These are phyloP conservation scores for Lepeophtheirus nordmannii DNA, from an alignment of 2,888 invertebrate species.

Conservation along the genomic window DNA sequence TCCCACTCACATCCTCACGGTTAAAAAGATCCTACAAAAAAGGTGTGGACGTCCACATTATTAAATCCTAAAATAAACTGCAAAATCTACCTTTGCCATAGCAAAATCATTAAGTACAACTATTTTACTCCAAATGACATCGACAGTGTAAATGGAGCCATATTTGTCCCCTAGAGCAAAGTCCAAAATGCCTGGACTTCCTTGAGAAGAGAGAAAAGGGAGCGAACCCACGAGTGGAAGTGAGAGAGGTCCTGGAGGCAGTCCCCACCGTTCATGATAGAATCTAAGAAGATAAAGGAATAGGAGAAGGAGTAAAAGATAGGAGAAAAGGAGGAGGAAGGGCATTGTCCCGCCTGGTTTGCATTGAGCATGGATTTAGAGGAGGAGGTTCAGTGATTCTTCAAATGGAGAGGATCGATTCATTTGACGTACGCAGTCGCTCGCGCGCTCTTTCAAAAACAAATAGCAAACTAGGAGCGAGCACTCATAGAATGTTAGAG, in stretches of 20 bases:
- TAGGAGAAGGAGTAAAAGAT: not conserved
- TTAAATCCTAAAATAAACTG: not conserved
- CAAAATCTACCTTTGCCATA: not conserved
- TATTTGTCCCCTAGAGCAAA: not conserved
- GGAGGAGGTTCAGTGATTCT: too few species aligned
- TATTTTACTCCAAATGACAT: not conserved
- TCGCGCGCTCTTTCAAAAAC: too few species aligned
- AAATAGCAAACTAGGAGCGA: too few species aligned
- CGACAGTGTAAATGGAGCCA: not conserved
- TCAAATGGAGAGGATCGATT: too few species aligned
- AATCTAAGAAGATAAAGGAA: not conserved
- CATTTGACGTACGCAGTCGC: too few species aligned
- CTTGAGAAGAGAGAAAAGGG: constrained; percentile 3
- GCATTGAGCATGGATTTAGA: too few species aligned
- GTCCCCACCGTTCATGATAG: not conserved
- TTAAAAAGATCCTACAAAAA: constrained; percentile 1
- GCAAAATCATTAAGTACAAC: constrained; percentile 6
- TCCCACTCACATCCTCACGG: not conserved
- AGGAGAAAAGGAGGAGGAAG: not conserved
- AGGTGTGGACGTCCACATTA: not conserved
- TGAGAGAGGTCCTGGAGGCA: not conserved
- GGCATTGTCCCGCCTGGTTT: too few species aligned
- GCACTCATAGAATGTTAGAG: too few species aligned
- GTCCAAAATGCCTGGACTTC: not conserved
- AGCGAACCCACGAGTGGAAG: not conserved